Evolutionary conservation across 2,888 invertebrate species (phyloP).

Genomic region (Stegophylla sp.): DNA sequence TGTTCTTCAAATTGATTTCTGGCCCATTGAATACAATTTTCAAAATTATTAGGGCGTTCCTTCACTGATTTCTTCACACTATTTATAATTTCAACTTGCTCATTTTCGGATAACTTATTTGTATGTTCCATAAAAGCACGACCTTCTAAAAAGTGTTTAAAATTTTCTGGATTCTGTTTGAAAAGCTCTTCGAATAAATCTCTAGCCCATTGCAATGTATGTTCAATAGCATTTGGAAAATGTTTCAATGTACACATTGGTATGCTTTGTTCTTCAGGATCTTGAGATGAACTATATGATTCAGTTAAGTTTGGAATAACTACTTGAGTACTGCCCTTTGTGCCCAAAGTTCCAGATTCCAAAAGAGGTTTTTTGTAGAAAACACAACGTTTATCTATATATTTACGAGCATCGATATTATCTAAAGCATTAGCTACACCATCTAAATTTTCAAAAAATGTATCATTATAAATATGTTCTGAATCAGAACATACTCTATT

Average conservation of each 20-base stretch:
- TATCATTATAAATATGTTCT: conserved; percentile 91
- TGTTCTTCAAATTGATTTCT: conserved; percentile 83
- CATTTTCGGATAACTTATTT: conserved; percentile 84
- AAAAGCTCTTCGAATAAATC: conserved; percentile 94
- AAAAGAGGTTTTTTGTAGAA: conserved; percentile 95
- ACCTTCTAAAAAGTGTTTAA: conserved; percentile 81
- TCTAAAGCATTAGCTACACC: conserved; percentile 98
- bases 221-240: conserved; percentile 99
- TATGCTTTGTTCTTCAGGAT: conserved; percentile 98
- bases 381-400: conserved; percentile 97
- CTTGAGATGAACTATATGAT: conserved; percentile 96
- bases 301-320: conserved; percentile 96
- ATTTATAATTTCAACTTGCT: conserved; percentile 86
- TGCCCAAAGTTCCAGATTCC: conserved; percentile 97
- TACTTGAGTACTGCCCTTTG: conserved; percentile 95
- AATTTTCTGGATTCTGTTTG: conserved; percentile 87
- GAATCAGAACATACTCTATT: conserved; percentile 94
- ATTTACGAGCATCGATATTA: conserved; percentile 96
- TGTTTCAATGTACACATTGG: conserved; percentile 98
- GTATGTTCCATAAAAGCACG: conserved; percentile 85
- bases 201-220: conserved; percentile 89
- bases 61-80: conserved; percentile 82
- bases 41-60: conserved; percentile 82
- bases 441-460: conserved; percentile 89
- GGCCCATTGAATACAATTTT: conserved; percentile 90